Evolutionary conservation across 2,797 vertebrate genomes (phyloP).

Genomic region (Tympanoctomys barrerae): DNA sequence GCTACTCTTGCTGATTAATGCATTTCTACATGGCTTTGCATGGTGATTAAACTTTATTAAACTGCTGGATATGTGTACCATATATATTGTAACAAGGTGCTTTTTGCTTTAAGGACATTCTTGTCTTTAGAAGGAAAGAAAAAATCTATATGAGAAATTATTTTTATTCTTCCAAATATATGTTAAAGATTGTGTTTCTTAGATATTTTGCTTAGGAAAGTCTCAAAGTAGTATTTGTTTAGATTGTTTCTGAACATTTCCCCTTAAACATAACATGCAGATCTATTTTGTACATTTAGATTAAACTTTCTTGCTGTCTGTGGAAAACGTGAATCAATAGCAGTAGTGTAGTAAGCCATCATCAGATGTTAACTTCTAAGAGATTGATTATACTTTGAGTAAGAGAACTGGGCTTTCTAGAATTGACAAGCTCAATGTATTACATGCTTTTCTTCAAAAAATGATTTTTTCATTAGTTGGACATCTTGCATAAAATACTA

Average conservation of each 20-base stretch:
- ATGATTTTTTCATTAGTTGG: slow-evolving; percentile 50
- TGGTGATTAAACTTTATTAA: slow-evolving; percentile 82
- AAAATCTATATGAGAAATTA: slow-evolving; percentile 61
- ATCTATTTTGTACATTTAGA: slow-evolving; percentile 65
- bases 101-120: slow-evolving; percentile 83
- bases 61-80: slow-evolving; percentile 66
- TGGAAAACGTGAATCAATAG: slow-evolving; percentile 36
- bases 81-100: slow-evolving; percentile 71
- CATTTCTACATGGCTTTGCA: slow-evolving; percentile 88
- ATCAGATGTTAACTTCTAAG: slow-evolving; percentile 49
- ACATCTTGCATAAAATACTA: slow-evolving; percentile 44
- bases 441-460: slow-evolving; percentile 45
- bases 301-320: slow-evolving; percentile 64
- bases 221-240: slow-evolving; percentile 65
- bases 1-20: slow-evolving; percentile 75
- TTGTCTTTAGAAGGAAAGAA: slow-evolving; percentile 71
- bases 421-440: slow-evolving; percentile 47
- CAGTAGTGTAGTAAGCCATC: not conserved
- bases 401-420: slow-evolving; percentile 59
- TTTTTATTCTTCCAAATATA: slow-evolving; percentile 73
- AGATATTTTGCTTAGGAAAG: slow-evolving; percentile 66
- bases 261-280: slow-evolving; percentile 58
- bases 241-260: slow-evolving; percentile 66
- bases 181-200: slow-evolving; percentile 70
- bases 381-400: slow-evolving; percentile 63